phyloP scores from a whole-genome alignment of 2,113 vertebrate genomes.

The Dicerorhinus sumatrensis region DNA sequence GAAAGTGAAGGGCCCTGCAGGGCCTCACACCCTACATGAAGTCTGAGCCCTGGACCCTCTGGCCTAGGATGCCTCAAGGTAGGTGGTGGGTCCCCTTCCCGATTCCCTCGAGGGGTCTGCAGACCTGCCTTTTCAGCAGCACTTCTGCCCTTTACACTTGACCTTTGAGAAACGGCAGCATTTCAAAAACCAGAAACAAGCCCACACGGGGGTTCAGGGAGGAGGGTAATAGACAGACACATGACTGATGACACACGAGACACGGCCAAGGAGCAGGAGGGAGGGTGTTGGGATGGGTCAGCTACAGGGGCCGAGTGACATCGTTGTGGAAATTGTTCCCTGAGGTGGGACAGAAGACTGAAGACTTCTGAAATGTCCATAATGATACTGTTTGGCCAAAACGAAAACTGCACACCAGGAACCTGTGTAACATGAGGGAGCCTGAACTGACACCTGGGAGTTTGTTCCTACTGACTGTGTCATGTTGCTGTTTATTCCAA shows the following conservation, averaged over 20 bases:
- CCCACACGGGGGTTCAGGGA: no score
- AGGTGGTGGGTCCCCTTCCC: neutral
- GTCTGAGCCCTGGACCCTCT: neutral
- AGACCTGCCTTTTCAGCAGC: neutral
- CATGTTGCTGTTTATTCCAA: neutral
- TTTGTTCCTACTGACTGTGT: neutral
- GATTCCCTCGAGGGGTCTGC: neutral
- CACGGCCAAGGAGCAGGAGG: neutral
- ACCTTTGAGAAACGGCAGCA: neutral
- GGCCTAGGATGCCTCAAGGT: neutral
- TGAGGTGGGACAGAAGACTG: neutral
- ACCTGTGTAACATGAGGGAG: neutral
- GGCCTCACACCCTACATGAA: neutral
- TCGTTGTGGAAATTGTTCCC: neutral
- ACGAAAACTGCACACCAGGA: neutral
- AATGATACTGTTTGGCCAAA: neutral
- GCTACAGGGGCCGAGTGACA: neutral
- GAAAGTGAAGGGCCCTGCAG: rapidly evolving
- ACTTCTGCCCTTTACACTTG: no score
- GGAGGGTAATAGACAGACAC: no score
- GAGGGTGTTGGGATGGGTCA: neutral
- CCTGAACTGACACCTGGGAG: neutral
- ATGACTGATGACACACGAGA: no score
- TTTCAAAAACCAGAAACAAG: neutral
- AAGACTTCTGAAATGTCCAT: neutral